A percentile compares a stretch with the other conserved stretches of the same genome.
Conservation (phyloP, 1,140 invertebrate genomes). For the Neodiprion lecontei region DNA sequence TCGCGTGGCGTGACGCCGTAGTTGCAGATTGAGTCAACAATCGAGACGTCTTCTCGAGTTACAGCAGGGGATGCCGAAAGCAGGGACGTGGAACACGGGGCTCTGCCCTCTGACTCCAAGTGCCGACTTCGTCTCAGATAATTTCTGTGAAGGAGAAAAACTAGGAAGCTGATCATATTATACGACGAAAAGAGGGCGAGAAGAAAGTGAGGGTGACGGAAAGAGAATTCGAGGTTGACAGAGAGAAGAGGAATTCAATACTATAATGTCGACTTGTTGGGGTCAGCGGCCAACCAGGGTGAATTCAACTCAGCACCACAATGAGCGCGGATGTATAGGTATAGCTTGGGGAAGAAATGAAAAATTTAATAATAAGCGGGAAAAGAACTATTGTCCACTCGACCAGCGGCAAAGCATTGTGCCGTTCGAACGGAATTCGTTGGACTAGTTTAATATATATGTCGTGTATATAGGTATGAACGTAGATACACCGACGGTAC, state of each 20-base stretch:
- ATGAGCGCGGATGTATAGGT: background rate
- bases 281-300: background rate
- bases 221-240: conserved; percentile 12
- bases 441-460: background rate
- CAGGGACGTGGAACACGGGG: conserved; percentile 41
- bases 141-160: conserved; percentile 56
- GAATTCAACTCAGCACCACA: background rate
- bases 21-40: conserved; percentile 32
- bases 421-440: background rate
- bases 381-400: conserved; percentile 3
- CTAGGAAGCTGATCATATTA: background rate
- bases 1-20: conserved; percentile 71
- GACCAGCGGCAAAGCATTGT: background rate
- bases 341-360: background rate
- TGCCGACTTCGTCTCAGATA: conserved; percentile 73
- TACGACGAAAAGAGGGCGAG: conserved; percentile 1
- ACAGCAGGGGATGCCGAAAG: conserved; percentile 43
- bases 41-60: conserved; percentile 24
- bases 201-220: conserved; percentile 11
- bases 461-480: background rate
- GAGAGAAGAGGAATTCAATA: conserved; percentile 13
- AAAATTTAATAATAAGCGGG: conserved; percentile 16
- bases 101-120: conserved; percentile 61
- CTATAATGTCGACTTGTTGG: background rate
- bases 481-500: no score